Percentiles rank a stretch among this genome's conserved stretches.
Conservation (phyloP, 2,113 vertebrate genomes). For the Parus major region DNA sequence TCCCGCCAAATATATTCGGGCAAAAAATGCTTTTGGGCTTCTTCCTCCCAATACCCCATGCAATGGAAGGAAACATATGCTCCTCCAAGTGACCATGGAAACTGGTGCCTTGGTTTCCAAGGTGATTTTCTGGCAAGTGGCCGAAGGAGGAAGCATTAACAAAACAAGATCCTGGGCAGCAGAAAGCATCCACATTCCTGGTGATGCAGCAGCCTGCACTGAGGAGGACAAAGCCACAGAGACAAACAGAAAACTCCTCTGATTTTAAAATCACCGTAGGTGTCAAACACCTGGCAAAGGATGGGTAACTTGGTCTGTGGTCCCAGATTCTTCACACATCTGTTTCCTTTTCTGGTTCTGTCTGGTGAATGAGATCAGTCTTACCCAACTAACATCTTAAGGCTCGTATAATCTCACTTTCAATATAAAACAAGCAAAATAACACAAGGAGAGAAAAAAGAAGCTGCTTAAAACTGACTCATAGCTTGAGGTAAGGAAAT, state of each 20-base stretch:
- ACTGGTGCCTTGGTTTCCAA: slow-evolving; percentile 64
- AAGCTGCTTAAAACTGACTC: neutral
- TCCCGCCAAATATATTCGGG: neutral
- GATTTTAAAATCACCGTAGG: neutral
- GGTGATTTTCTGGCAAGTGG: slow-evolving; percentile 59
- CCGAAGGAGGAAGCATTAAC: slow-evolving; percentile 11
- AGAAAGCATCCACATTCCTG: slow-evolving; percentile 39
- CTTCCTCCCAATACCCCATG: neutral
- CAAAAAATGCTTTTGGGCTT: neutral
- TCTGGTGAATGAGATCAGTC: neutral
- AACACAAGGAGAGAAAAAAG: neutral
- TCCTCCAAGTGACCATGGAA: slow-evolving; percentile 63
- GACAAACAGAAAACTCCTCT: neutral
- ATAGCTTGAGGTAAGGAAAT: neutral
- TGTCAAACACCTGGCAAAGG: neutral
- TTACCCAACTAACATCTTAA: neutral
- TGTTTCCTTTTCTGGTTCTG: neutral
- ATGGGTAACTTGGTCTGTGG: neutral
- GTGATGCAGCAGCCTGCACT: neutral
- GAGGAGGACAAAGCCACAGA: neutral
- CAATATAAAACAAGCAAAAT: neutral
- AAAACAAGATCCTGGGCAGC: slow-evolving; percentile 25
- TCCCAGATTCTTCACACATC: neutral
- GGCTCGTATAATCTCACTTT: neutral
- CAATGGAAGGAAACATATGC: slow-evolving; percentile 1